phyloP scores from a whole-genome alignment of 2,888 invertebrate genomes.

The Diaprepes abbreviatus region DNA sequence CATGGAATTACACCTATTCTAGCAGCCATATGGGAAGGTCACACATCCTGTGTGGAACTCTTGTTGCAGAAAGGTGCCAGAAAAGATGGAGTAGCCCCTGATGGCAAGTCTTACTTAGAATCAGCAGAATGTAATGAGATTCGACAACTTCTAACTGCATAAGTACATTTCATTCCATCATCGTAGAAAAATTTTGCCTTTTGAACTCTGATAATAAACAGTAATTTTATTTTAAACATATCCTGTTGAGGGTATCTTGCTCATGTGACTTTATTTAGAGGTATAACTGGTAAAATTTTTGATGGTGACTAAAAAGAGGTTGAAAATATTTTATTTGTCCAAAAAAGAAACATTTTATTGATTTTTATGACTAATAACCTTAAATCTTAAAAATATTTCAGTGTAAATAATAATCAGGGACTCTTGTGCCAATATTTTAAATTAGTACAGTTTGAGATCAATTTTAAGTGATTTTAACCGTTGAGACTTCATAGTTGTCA shows the following conservation, averaged over 20 bases:
- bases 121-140: constrained; percentile 94
- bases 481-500: too few species aligned
- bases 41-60: constrained; percentile 90
- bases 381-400: background rate
- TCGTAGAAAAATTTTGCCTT: background rate
- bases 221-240: too few species aligned
- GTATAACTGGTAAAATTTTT: background rate
- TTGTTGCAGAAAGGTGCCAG: constrained; percentile 89
- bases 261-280: background rate
- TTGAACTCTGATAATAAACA: background rate
- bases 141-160: constrained; percentile 73
- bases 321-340: constrained; percentile 8
- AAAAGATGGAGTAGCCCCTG: constrained; percentile 87
- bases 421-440: too few species aligned
- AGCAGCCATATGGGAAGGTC: constrained; percentile 98
- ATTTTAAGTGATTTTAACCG: too few species aligned
- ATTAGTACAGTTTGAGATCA: background rate
- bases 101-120: constrained; percentile 88
- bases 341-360: constrained; percentile 13
- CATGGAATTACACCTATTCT: constrained; percentile 95
- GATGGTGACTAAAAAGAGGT: constrained; percentile 9
- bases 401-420: background rate
- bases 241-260: background rate
- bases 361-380: background rate
- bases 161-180: background rate